These are phyloP conservation scores for Melanogrammus aeglefinus DNA, from an alignment of 2,797 vertebrate species.

Conservation along the genomic window DNA sequence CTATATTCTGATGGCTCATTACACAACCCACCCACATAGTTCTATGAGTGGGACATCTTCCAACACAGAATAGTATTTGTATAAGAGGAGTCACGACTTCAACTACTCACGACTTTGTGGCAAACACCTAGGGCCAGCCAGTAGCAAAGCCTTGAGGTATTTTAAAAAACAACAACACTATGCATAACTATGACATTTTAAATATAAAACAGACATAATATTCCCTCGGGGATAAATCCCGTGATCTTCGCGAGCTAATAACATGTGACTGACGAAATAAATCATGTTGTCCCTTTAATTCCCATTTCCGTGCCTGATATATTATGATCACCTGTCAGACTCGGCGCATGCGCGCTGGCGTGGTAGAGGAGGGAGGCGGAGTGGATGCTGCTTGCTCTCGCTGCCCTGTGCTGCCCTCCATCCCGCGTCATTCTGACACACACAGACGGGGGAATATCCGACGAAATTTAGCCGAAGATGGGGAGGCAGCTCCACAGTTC, in stretches of 20 bases:
- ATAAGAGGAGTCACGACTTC: neutral
- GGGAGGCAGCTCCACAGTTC: slow-evolving; percentile 39
- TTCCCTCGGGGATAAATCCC: neutral
- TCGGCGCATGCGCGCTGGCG: slow-evolving; percentile 77
- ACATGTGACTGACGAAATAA: slow-evolving; percentile 35
- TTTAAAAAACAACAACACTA: neutral
- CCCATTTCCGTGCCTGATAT: slow-evolving; percentile 69
- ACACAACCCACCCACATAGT: neutral
- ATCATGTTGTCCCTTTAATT: slow-evolving; percentile 75
- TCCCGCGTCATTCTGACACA: slow-evolving; percentile 50
- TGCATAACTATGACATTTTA: neutral
- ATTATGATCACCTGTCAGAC: slow-evolving; percentile 74
- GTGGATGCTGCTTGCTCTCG: slow-evolving; percentile 64
- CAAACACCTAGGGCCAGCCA: neutral
- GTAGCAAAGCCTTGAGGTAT: neutral
- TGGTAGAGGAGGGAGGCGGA: slow-evolving; percentile 60
- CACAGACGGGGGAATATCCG: slow-evolving; percentile 30
- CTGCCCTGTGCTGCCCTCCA: slow-evolving; percentile 76
- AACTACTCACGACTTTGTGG: neutral
- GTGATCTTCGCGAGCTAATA: neutral
- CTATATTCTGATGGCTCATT: neutral
- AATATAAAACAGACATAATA: neutral
- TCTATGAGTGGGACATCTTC: slow-evolving; percentile 1
- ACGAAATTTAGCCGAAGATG: slow-evolving; percentile 56
- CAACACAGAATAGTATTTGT: neutral